Conservation (phyloP, 2,888 invertebrate species). For the Eugnorisma glareosa region DNA sequence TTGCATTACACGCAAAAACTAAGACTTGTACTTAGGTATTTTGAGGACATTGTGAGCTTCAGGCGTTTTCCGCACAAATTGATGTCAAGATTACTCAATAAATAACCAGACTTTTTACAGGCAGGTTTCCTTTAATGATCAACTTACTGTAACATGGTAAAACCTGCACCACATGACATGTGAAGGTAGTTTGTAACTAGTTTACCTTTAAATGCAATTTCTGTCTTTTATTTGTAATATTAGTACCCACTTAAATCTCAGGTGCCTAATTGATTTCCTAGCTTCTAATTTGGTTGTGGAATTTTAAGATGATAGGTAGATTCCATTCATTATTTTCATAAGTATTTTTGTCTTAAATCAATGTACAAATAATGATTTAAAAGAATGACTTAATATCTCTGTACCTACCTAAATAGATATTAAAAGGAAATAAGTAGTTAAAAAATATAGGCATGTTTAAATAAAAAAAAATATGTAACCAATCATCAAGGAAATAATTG, state of each 20-base stretch:
- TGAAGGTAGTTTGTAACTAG: constrained; percentile 25
- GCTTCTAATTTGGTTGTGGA: neutral
- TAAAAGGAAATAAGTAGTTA: no score
- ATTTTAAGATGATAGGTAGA: neutral
- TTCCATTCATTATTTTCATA: neutral
- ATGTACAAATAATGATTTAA: neutral
- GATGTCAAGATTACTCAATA: neutral
- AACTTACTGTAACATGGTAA: neutral
- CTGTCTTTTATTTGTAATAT: neutral
- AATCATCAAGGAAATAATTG: neutral
- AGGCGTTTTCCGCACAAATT: neutral
- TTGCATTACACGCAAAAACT: neutral
- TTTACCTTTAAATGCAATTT: neutral
- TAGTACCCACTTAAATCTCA: neutral
- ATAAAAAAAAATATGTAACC: no score
- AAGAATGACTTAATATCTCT: neutral
- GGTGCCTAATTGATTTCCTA: neutral
- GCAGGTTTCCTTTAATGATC: constrained; percentile 5
- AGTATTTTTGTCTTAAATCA: neutral
- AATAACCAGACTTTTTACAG: neutral
- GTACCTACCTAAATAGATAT: neutral
- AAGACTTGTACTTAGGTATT: neutral
- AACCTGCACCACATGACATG: constrained; percentile 6
- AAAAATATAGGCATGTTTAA: no score
- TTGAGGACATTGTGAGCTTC: neutral